phyloP scores from a whole-genome alignment of 2,797 vertebrate species.

The Thunnus albacares region DNA sequence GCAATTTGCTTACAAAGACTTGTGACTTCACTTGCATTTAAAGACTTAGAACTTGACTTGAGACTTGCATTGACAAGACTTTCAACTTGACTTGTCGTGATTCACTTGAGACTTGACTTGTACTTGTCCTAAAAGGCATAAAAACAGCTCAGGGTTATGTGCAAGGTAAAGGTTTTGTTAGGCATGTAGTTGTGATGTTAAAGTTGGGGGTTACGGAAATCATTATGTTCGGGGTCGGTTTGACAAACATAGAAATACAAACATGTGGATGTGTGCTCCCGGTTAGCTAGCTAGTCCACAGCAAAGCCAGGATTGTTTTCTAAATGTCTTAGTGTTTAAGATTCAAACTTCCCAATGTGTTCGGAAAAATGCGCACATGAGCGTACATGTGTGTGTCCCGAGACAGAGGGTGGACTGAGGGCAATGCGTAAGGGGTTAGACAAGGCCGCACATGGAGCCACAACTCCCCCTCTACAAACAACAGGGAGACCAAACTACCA shows the following conservation, averaged over 20 bases:
- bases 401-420: constrained; percentile 56
- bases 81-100: no score
- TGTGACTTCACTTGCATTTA: no score
- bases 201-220: not conserved
- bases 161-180: not conserved
- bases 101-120: no score
- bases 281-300: not conserved
- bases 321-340: constrained; percentile 4
- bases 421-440: constrained; percentile 58
- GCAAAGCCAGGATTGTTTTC: not conserved
- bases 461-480: constrained; percentile 76
- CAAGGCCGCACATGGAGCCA: constrained; percentile 64
- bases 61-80: no score
- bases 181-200: not conserved
- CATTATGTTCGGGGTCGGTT: not conserved
- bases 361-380: constrained; percentile 8
- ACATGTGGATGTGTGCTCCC: not conserved
- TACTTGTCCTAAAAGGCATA: no score
- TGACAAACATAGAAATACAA: no score
- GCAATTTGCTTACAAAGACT: no score
- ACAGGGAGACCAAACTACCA: constrained; percentile 61
- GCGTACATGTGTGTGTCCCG: constrained; percentile 44
- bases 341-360: constrained; percentile 3
- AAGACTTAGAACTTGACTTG: no score
- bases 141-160: not conserved